Base-by-base conservation (phyloP, 1,140 invertebrate species). In the Pogonus chalceus region DNA sequence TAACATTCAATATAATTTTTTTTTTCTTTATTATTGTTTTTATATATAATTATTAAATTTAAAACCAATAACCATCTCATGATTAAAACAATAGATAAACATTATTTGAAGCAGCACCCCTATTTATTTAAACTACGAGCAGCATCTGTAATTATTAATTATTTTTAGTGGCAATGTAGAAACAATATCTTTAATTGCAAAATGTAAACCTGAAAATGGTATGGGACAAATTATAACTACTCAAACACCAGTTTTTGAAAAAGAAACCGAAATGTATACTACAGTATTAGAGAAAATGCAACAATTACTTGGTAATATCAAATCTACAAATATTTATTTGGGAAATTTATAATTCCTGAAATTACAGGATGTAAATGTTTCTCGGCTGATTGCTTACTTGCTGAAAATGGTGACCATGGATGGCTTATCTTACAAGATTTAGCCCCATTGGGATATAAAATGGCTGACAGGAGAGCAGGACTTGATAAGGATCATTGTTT, bases 381-480 rank as follows among this genome's bases (percentile, higher is more conserved):
- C 7, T 9, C 37, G 4, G 37, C 37, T 18, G 37, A 43, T 12
- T 43, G 37, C 18, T 43, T 43, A 16, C 9, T 10, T 10, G 37
- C 37, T 12, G 37, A 43, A 18, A 16, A 10, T 43, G 18, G 18
- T 12, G 18, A 9, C 7, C 37, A 43, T 43, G 37, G 37, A 7
- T 43, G 37, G 37, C 18, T 76, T 21, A 65, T 75, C 1, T 57
- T 76, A 1, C 73, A 77, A 37, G 76, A 79, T 59, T 59, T 79
- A 1, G 54, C 62, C 20, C 53, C 50, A 26, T 63, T 69, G 20
- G 78, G 77, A 14, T 81, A 69, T 60, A 66, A 70, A 54, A 65
- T 80, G 76, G 72, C 73, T 0, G 63, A 73, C 60, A 69, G 76
- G 21, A 54, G 71, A 21, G 21, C 56, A 3, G 75, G 76, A 2